phyloP scores from a whole-genome alignment of 2,888 invertebrate species.

The Ypsolopha sequella region DNA sequence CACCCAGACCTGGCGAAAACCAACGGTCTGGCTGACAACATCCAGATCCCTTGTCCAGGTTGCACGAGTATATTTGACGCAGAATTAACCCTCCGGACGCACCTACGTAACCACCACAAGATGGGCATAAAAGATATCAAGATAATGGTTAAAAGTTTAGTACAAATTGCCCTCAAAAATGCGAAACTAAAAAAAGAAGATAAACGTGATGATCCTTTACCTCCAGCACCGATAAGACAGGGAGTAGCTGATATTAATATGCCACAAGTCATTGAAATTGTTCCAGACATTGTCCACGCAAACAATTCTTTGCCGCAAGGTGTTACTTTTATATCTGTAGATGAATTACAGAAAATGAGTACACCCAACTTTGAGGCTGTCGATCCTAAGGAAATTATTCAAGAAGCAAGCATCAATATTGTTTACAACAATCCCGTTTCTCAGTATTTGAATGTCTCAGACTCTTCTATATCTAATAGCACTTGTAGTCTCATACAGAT shows the following conservation, averaged over 20 bases:
- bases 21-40: slow-evolving; percentile 64
- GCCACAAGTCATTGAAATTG: slow-evolving; percentile 60
- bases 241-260: slow-evolving; percentile 45
- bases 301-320: slow-evolving; percentile 46
- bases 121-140: slow-evolving; percentile 73
- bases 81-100: slow-evolving; percentile 72
- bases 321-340: slow-evolving; percentile 55
- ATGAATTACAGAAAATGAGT: slow-evolving; percentile 59
- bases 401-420: slow-evolving; percentile 62
- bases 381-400: slow-evolving; percentile 61
- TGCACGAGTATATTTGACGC: slow-evolving; percentile 76
- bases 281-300: slow-evolving; percentile 38
- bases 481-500: slow-evolving; percentile 43
- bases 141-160: slow-evolving; percentile 68
- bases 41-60: slow-evolving; percentile 75
- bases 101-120: slow-evolving; percentile 77
- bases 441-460: slow-evolving; percentile 46
- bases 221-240: slow-evolving; percentile 16
- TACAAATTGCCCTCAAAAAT: slow-evolving; percentile 57
- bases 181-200: slow-evolving; percentile 53
- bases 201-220: slow-evolving; percentile 18
- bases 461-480: slow-evolving; percentile 24
- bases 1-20: slow-evolving; percentile 62
- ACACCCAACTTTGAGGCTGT: slow-evolving; percentile 57
- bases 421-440: slow-evolving; percentile 53